phyloP scores from a whole-genome alignment of 53 echinoderm and acorn worm species.

The Actinopyga echinites region DNA sequence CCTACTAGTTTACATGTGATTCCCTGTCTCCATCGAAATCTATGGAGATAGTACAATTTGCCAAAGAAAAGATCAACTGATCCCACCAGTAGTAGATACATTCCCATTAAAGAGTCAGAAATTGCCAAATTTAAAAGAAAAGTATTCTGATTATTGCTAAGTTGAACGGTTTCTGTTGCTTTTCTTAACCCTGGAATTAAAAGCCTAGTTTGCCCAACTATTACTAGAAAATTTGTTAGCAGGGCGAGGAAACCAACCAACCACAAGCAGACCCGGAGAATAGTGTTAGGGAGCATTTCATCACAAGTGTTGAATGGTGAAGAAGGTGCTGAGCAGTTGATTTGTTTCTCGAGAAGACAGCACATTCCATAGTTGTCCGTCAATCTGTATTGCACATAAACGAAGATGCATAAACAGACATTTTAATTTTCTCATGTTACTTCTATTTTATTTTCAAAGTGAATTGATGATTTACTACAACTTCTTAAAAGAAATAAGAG shows the following conservation, averaged over 20 bases:
- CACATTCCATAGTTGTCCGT: conserved; percentile 46
- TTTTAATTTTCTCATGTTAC: no score
- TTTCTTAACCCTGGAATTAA: neutral
- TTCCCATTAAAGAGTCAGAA: conserved; percentile 59
- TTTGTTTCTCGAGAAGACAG: conserved; percentile 40
- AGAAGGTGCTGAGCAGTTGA: conserved; percentile 42
- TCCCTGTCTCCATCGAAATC: conserved; percentile 30
- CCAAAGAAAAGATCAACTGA: conserved; percentile 42
- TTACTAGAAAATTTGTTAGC: conserved; percentile 43
- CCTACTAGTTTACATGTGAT: no score
- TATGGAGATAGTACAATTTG: conserved; percentile 28
- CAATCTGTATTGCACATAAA: no score
- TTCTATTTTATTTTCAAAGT: no score
- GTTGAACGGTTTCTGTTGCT: neutral
- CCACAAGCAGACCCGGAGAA: conserved; percentile 51
- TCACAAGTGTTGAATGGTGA: conserved; percentile 51
- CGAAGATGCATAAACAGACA: no score
- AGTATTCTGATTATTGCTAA: neutral
- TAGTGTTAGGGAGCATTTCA: conserved; percentile 35
- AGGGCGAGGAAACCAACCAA: conserved; percentile 31
- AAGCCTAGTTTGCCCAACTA: conserved; percentile 23
- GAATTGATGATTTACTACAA: no score
- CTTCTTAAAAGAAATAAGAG: no score
- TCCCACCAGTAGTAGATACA: conserved; percentile 52
- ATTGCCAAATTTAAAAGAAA: conserved; percentile 55